Evolutionary conservation across 2,113 vertebrate species (phyloP), one percentile per base, ranked within the genome.

Genomic region (Pao palembangensis): DNA sequence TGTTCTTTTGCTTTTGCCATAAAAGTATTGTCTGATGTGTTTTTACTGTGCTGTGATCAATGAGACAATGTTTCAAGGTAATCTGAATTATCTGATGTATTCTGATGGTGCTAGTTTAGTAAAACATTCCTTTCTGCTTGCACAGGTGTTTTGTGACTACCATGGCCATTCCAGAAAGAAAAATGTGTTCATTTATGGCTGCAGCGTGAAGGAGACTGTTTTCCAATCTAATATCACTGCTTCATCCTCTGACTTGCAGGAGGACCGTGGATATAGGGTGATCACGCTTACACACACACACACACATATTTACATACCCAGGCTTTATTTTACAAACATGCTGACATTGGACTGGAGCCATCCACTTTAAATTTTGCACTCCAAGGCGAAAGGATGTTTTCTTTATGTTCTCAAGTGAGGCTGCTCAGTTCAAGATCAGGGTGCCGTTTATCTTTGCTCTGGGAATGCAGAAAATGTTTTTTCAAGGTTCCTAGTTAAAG

Each of bases 101-200:
- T 17, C 47, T 49, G 1, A 5, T 1, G 5, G 47, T 20, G 17
- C 6, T 19, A 10, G 47, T 11, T 17, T 28, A 0, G 47, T 49
- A 18, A 17, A 47, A 47, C 6, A 47, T 4, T 47, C 15, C 49
- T 18, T 48, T 55, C 12, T 68, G 8, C 28, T 15, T 53, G 23
- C 58, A 21, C 55, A 92, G 91, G 89, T 91, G 15, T 92, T 89
- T 70, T 92, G 90, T 19, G 97, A 99, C 88, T 99, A 98, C 81
- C 97, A 99, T 48, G 97, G 97, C 58, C 97, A 98, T 80, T 99
- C 96, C 62, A 93, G 97, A 62, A 99, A 99, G 91, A 99, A 99
- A 88, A 99, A 99, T 17, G 95, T 99, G 0, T 99, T 99, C 74
- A 96, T 99, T 95, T 99, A 99, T 43, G 97, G 97, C 76, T 99